These are phyloP conservation scores for Trilocha varians DNA, from an alignment of 2,888 invertebrate species.

Conservation along the genomic window DNA sequence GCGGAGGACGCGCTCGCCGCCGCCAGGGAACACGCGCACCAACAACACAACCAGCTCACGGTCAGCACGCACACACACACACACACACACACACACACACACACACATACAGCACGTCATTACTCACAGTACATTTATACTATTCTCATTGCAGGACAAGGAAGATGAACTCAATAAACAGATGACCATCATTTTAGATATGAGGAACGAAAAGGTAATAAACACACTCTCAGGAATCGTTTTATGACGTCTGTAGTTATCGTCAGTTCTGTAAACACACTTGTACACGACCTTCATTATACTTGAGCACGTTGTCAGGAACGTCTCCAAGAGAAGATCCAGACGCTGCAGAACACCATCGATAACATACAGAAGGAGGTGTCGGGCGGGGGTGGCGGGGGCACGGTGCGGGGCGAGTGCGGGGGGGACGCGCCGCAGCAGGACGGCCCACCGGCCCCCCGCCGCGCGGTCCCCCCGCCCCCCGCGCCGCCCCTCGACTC, in stretches of 20 bases:
- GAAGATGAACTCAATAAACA: constrained; percentile 36
- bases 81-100: no score
- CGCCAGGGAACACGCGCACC: constrained; percentile 20
- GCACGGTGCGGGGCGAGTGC: constrained; percentile 16
- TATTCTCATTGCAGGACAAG: constrained; percentile 23
- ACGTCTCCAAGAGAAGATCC: constrained; percentile 36
- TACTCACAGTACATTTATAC: constrained; percentile 1
- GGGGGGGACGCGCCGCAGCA: constrained; percentile 8
- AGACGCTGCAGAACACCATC: constrained; percentile 40
- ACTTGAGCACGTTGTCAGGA: constrained; percentile 23
- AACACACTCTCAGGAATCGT: no score
- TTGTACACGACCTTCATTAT: no score
- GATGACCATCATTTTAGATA: constrained; percentile 33
- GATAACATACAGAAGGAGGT: constrained; percentile 52
- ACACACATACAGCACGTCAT: neutral
- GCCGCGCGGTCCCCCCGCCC: constrained; percentile 1
- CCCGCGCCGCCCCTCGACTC: constrained; percentile 2
- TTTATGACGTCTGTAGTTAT: no score
- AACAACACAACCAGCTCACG: constrained; percentile 19
- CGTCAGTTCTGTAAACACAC: no score
- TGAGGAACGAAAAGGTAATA: constrained; percentile 45
- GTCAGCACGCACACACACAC: neutral
- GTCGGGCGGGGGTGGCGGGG: constrained; percentile 10
- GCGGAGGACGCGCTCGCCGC: constrained; percentile 18
- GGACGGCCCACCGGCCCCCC: constrained; percentile 7